Base-by-base conservation (phyloP, 2,113 vertebrate species). In the Vidua macroura region DNA sequence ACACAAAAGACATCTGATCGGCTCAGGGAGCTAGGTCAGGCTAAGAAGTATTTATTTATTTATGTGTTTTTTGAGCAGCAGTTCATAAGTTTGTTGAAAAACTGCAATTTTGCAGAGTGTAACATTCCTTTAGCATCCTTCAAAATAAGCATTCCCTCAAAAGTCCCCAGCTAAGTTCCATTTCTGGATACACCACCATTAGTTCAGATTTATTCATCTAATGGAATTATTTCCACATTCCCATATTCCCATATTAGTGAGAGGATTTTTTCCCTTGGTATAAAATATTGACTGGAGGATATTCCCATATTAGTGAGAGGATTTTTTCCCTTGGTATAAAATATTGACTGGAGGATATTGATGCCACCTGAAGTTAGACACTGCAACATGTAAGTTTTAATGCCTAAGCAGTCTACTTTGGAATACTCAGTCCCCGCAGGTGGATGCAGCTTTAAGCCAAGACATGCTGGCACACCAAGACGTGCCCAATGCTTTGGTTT, bases 21-120 rank as follows among this genome's bases (percentile, higher is more conserved):
- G 76, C 52, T 88, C 76, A 83, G 64, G 56, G 88, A 94, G 79
- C 72, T 94, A 86, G 94, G 80, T 93, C 90, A 90, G 44, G 66
- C 31, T 92, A 55, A 80, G 52, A 90, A n/a, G 64, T 92, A 83
- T 96, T 93, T 90, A 86, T 77, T 96, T 96, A 81, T 92, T 88
- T 92, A 77, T 67, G 78, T 82, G 64, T 11, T 83, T 95, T 92
- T 59, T 56, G 46, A 86, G 48, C 60, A 86, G 44, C 33, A 90
- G 76, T 59, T 92, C 30, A 59, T 55, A 77, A 88, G 80, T 90
- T 78, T 90, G 83, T 83, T 81, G 86, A 90, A 96, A 94, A 94
- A 15, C 30, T 81, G 59, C 24, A 78, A 2, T 72, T 86, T 53
- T 93, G 48, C 80, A 72, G 78, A 68, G 27, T 21, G 13, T n/a